phyloP scores from a whole-genome alignment of 2,113 vertebrate species.

The Salvelinus fontinalis region DNA sequence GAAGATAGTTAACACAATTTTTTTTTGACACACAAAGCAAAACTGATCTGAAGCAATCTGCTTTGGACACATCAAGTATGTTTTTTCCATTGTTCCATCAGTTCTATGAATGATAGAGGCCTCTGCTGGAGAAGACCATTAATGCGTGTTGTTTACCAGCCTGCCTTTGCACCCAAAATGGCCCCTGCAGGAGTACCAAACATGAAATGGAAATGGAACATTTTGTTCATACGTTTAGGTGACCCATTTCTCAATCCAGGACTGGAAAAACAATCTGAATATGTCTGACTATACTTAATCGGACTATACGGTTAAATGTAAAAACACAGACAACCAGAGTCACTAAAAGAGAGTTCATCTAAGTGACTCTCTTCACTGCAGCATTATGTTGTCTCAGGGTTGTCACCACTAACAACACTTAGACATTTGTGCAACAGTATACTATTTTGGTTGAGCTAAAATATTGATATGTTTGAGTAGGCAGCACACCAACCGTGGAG shows the following conservation, averaged over 20 bases:
- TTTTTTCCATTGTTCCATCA: slow-evolving; percentile 26
- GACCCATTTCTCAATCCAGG: neutral
- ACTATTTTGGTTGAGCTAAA: slow-evolving; percentile 44
- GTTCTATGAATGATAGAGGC: slow-evolving; percentile 47
- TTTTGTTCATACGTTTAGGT: slow-evolving; percentile 11
- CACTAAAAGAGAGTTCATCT: neutral
- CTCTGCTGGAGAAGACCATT: slow-evolving; percentile 57
- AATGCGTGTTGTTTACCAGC: slow-evolving; percentile 71
- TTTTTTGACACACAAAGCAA: slow-evolving; percentile 43
- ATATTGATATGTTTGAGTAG: slow-evolving; percentile 52
- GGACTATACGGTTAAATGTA: neutral
- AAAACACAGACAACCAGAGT: neutral
- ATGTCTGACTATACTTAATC: too few relatives aligned
- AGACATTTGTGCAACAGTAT: slow-evolving; percentile 23
- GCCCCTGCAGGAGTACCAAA: slow-evolving; percentile 33
- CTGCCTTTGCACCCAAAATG: neutral
- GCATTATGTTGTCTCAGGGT: neutral
- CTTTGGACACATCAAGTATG: slow-evolving; percentile 18
- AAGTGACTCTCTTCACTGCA: neutral
- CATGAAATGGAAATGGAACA: slow-evolving; percentile 5
- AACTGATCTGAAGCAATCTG: slow-evolving; percentile 73
- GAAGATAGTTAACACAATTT: neutral
- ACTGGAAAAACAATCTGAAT: too few relatives aligned
- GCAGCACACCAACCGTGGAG: slow-evolving; percentile 6
- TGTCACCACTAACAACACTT: slow-evolving; percentile 16